Conservation (phyloP, 1,140 invertebrate genomes). For the Himalopsyche phryganea region DNA sequence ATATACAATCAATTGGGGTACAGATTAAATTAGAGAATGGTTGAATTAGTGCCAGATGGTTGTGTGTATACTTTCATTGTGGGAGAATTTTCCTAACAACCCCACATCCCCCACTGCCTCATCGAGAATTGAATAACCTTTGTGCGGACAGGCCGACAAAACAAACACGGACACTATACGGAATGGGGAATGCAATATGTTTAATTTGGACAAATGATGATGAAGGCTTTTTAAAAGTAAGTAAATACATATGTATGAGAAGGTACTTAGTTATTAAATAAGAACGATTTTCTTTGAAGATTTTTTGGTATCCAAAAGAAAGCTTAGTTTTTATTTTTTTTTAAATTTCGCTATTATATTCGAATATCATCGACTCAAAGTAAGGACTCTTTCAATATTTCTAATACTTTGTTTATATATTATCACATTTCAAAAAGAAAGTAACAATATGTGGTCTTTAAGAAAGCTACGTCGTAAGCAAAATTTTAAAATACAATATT, state of each 20-base stretch:
- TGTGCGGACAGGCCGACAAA: not conserved
- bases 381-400: too few species aligned
- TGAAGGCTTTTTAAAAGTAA: not conserved
- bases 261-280: too few species aligned
- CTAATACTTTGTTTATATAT: too few species aligned
- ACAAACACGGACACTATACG: slow-evolving; percentile 1
- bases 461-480: too few species aligned
- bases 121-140: not conserved
- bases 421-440: too few species aligned
- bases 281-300: too few species aligned
- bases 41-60: slow-evolving; percentile 35
- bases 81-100: not conserved
- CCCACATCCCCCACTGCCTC: not conserved
- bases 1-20: slow-evolving; percentile 29
- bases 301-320: too few species aligned
- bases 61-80: slow-evolving; percentile 29
- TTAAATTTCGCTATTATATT: too few species aligned
- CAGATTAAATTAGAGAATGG: slow-evolving; percentile 35
- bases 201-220: not conserved
- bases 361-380: too few species aligned
- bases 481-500: too few species aligned
- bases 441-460: too few species aligned
- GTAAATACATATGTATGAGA: not conserved
- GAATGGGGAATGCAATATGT: not conserved
- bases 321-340: too few species aligned